Base-by-base conservation (phyloP, 1,140 invertebrate genomes). In the Heliconius eleuchia region DNA sequence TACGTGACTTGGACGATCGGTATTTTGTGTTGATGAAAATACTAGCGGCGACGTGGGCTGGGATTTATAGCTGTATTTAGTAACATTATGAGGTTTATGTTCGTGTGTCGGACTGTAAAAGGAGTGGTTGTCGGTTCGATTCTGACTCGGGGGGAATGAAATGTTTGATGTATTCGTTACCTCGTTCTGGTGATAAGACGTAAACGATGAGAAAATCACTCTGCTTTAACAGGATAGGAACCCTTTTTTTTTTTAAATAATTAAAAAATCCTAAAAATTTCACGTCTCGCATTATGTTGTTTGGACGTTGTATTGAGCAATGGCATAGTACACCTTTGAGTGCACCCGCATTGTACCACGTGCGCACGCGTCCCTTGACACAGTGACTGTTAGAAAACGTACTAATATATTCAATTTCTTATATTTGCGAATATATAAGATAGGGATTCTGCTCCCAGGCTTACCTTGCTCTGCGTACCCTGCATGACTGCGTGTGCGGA, bases 281-380 rank as follows among this genome's bases (percentile, higher is more conserved):
- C 7, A 60, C 8, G 55, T 60, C 55, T 60, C n/a, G 3, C 7
- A 23, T 23, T 7, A 23, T 60, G 0, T 60, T 60, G 3, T 13
- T 23, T 60, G 55, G 55, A 11, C 55, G 23, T 9, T 60, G 55
- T 60, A 60, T 60, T 60, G 19, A 23, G n/a, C n/a, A 57, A 57
- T 19, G n/a, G n/a, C 11, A 23, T 52, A 34, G 34, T 6, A 19
- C 16, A 52, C 5, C 2, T 74, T 16, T 74, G 19, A 74, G 55
- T 74, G 30, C 37, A 18, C 73, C 73, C 73, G 73, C 73, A 74
- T 74, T 11, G 57, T n/a, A 60, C 52, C 73, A 74, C 73, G 73
- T 60, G 73, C 7, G 52, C 50, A 11, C 11, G 11, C 19, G 52
- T 74, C 52, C 52, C 73, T 60, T 74, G 73, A 74, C 52, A 39